A percentile compares a stretch with the other conserved stretches of the same genome.
Conservation (phyloP, 2,797 vertebrate genomes). For the Simalia tracyae region DNA sequence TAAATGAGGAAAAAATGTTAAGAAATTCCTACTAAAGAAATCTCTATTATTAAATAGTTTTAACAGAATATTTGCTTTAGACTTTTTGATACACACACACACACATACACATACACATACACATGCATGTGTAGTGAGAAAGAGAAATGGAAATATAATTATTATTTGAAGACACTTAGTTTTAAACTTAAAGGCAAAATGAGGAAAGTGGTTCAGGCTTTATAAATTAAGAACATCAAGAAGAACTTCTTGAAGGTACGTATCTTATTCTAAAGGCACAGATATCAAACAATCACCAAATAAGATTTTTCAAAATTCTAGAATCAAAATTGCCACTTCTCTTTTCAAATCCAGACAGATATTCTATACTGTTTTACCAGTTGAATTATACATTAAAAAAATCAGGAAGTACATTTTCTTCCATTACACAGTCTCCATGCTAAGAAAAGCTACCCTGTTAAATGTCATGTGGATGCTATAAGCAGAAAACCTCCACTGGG, state of each 20-base stretch:
- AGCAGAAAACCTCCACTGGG: background rate
- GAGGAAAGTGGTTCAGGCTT: background rate
- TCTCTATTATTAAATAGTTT: background rate
- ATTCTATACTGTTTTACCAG: background rate
- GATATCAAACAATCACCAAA: background rate
- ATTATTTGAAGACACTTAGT: background rate
- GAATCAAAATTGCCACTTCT: background rate
- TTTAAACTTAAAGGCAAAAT: background rate
- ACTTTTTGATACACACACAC: background rate
- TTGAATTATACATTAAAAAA: background rate
- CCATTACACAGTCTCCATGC: background rate
- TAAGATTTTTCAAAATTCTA: background rate
- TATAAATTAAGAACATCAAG: no score
- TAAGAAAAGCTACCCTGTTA: background rate
- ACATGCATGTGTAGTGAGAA: no score
- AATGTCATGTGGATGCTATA: background rate
- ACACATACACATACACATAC: no score
- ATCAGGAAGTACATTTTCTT: background rate
- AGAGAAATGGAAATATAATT: background rate
- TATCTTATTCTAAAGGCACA: background rate
- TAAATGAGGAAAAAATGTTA: constrained; percentile 8
- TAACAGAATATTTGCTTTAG: background rate
- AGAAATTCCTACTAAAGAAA: background rate
- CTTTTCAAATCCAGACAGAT: background rate
- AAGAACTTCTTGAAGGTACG: no score